Evolutionary conservation across 2,797 vertebrate species (phyloP).

Genomic region (Cheirogaleus major): DNA sequence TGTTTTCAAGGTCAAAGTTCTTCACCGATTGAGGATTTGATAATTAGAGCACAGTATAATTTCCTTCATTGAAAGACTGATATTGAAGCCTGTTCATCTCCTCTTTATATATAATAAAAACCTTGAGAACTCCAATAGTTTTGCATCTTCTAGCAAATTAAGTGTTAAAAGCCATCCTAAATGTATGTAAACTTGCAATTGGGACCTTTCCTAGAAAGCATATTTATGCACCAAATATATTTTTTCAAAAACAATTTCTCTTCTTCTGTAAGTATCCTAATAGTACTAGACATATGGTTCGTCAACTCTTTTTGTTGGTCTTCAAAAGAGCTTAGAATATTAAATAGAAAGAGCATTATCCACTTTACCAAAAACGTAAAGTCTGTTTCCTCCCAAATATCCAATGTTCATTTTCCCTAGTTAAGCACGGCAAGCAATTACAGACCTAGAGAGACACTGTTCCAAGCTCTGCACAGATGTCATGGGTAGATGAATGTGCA

Average conservation of each 20-base stretch:
- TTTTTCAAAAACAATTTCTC: slow-evolving; percentile 37
- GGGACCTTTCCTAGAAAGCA: not conserved
- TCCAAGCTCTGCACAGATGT: slow-evolving; percentile 24
- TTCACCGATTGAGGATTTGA: slow-evolving; percentile 28
- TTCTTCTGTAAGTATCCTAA: not conserved
- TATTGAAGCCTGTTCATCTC: not conserved
- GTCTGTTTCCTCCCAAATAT: slow-evolving; percentile 47
- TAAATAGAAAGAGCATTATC: not conserved
- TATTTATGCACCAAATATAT: not conserved
- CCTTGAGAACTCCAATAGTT: not conserved
- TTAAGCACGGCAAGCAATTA: slow-evolving; percentile 56
- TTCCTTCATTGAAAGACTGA: slow-evolving; percentile 33
- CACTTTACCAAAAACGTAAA: not conserved
- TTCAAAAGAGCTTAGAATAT: slow-evolving; percentile 21
- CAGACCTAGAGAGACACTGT: not conserved
- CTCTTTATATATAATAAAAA: slow-evolving; percentile 19
- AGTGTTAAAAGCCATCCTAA: not conserved
- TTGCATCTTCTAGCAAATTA: not conserved
- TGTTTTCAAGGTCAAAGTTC: slow-evolving; percentile 19
- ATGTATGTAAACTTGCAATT: not conserved
- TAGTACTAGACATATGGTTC: not conserved
- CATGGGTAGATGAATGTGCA: slow-evolving; percentile 55
- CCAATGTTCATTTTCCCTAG: slow-evolving; percentile 47
- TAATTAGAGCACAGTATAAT: not conserved
- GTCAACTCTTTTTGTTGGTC: not conserved